Evolutionary conservation across 2,113 vertebrate species (phyloP).

Genomic region (Cricetomys ansorgei): DNA sequence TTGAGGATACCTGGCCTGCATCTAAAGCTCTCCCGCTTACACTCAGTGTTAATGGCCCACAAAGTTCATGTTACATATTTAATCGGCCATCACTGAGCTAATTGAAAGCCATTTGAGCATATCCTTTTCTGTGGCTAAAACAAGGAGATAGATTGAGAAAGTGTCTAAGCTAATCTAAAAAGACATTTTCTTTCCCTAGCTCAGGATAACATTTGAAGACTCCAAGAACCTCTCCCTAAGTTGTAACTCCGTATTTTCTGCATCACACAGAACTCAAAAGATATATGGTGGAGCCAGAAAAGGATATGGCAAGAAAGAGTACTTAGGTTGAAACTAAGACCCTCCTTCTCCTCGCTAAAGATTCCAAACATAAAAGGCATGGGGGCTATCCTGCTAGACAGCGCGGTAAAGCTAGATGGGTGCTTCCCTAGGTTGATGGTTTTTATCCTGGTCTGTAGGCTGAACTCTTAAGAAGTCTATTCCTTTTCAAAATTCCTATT

Average conservation of each 20-base stretch:
- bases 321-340: conserved; percentile 24
- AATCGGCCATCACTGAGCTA: conserved; percentile 41
- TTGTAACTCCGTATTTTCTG: conserved; percentile 14
- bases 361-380: not conserved
- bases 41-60: conserved; percentile 29
- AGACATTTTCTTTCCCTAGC: conserved; percentile 33
- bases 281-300: conserved; percentile 6
- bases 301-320: not conserved
- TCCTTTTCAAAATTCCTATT: not conserved
- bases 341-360: not conserved
- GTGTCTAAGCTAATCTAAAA: conserved; percentile 43
- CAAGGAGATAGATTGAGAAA: conserved; percentile 51
- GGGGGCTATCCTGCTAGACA: not conserved
- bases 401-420: not conserved
- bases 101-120: conserved; percentile 56
- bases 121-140: conserved; percentile 31
- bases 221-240: not conserved
- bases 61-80: conserved; percentile 31
- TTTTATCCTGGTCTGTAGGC: not conserved
- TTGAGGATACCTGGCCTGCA: conserved; percentile 24
- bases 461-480: not conserved
- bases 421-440: not conserved
- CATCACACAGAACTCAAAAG: not conserved
- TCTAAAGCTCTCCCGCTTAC: conserved; percentile 33
- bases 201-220: not conserved